Conservation (phyloP, 1,140 invertebrate genomes). For the Sarcophaga peregrina region DNA sequence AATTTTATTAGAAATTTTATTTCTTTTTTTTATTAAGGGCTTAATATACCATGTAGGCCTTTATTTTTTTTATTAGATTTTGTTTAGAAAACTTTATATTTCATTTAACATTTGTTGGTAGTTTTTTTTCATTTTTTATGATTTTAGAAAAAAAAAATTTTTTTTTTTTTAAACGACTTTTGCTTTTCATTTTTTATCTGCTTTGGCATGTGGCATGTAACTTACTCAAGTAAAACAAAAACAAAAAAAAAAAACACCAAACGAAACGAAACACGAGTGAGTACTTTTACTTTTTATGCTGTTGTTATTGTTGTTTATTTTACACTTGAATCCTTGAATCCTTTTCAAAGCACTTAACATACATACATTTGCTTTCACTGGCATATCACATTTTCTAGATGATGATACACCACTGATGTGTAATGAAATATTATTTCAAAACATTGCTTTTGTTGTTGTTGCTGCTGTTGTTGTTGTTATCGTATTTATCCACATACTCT, state of each 20-base stretch:
- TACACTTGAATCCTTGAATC: conserved; percentile 13
- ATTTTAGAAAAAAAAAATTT: not conserved
- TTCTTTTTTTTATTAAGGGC: no score
- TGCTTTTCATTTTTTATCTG: not conserved
- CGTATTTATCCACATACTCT: no score
- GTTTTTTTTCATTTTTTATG: no score
- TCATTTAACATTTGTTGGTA: no score
- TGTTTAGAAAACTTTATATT: no score
- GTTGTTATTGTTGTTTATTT: not conserved
- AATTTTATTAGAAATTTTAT: no score
- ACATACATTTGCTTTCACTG: conserved; percentile 21
- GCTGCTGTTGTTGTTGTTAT: not conserved
- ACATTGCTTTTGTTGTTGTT: not conserved
- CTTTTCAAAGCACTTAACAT: conserved; percentile 25
- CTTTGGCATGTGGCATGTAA: not conserved
- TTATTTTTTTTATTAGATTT: no score
- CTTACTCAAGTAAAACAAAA: not conserved
- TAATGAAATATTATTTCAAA: conserved; percentile 18
- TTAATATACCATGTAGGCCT: no score
- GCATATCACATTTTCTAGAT: conserved; percentile 16
- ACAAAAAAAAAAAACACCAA: no score
- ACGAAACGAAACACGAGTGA: not conserved
- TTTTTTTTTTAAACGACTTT: not conserved
- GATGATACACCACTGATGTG: not conserved
- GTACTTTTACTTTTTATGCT: conserved; percentile 11